Evolutionary conservation across 92 coral and sea anemone genomes (phyloP).

Genomic region (Galaxea fascicularis): DNA sequence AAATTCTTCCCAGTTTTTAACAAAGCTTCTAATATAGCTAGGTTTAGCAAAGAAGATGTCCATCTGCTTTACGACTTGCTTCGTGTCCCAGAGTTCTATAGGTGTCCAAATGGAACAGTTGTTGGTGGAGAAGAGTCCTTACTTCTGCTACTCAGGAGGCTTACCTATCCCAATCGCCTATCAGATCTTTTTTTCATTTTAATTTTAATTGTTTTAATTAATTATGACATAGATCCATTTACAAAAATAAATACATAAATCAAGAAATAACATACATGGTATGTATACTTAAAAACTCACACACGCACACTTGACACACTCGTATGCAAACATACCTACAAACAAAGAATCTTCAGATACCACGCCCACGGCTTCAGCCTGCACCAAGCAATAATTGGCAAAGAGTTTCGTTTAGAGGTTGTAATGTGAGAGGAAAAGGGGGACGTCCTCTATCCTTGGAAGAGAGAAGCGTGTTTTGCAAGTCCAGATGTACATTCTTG

Average conservation of each 20-base stretch:
- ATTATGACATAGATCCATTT: no score
- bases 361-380: conserved; percentile 12
- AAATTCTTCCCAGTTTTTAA: conserved; percentile 23
- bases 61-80: conserved; percentile 53
- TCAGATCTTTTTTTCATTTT: no score
- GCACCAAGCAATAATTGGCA: conserved; percentile 20
- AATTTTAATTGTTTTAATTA: no score
- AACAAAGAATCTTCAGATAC: neutral
- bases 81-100: conserved; percentile 59
- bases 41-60: conserved; percentile 63
- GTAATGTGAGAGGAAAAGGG: no score
- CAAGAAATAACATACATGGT: no score
- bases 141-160: conserved; percentile 61
- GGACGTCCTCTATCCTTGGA: no score
- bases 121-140: conserved; percentile 66
- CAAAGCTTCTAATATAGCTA: conserved; percentile 20
- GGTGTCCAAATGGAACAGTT: conserved; percentile 75
- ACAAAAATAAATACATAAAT: no score
- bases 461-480: no score
- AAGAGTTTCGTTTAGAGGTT: conserved; percentile 15
- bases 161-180: conserved; percentile 68
- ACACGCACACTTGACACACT: conserved; percentile 2
- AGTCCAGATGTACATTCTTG: no score
- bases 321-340: neutral
- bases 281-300: no score